Evolutionary conservation across 2,888 invertebrate species (phyloP).

Genomic region (Lathronympha strigana): DNA sequence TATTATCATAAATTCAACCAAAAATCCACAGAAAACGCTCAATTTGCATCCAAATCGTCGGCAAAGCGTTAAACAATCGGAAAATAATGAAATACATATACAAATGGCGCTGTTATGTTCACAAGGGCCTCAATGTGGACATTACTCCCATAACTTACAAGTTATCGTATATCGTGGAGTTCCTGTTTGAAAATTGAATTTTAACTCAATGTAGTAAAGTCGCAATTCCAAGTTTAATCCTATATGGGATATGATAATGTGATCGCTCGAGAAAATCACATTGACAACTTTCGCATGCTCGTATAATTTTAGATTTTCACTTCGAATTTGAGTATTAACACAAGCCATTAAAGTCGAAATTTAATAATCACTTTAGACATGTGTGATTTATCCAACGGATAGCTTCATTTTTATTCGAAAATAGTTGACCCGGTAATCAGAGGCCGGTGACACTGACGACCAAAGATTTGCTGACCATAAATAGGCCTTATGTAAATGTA

Average conservation of each 20-base stretch:
- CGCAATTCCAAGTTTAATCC: neutral
- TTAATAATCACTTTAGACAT: neutral
- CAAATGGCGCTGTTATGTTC: constrained; percentile 10
- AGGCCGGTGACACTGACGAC: constrained; percentile 32
- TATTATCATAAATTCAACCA: constrained; percentile 1
- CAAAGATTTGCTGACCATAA: neutral
- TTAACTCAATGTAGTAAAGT: neutral
- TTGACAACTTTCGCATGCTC: constrained; percentile 1
- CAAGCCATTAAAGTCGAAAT: neutral
- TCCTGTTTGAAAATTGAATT: neutral
- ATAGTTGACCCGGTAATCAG: constrained; percentile 54
- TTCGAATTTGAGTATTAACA: neutral
- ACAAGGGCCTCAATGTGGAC: constrained; percentile 6
- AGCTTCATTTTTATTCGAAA: constrained; percentile 38
- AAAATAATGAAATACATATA: constrained; percentile 31
- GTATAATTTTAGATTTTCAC: neutral
- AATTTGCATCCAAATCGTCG: constrained; percentile 28
- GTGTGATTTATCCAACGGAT: constrained; percentile 6
- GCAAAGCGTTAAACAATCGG: constrained; percentile 22
- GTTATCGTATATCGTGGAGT: neutral
- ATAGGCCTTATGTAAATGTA: neutral
- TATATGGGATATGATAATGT: neutral
- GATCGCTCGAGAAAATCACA: neutral
- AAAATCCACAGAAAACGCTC: constrained; percentile 6
- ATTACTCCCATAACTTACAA: neutral